phyloP scores from a whole-genome alignment of 2,113 vertebrate genomes.

The Laterallus jamaicensis region DNA sequence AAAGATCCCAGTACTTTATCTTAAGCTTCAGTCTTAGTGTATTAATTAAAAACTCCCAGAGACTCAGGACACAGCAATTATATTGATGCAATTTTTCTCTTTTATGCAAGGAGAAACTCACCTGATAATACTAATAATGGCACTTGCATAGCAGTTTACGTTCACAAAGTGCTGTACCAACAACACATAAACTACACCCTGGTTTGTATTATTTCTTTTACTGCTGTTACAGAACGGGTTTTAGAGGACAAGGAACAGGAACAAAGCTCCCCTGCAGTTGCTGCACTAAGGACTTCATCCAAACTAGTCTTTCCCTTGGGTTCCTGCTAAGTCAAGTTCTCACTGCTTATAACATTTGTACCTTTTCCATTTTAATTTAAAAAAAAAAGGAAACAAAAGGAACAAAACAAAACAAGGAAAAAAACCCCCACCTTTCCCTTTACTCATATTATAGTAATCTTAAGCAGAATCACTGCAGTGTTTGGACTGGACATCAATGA shows the following conservation, averaged over 20 bases:
- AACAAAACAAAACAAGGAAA: too few species aligned
- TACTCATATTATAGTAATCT: background rate
- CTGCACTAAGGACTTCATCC: background rate
- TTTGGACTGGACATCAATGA: background rate
- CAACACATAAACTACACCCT: background rate
- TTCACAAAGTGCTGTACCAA: background rate
- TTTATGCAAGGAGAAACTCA: conserved; percentile 36
- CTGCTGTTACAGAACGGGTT: background rate
- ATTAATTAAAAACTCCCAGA: conserved; percentile 14
- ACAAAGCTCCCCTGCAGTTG: background rate
- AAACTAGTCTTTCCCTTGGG: background rate
- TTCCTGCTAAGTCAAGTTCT: background rate
- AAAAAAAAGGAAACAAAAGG: background rate
- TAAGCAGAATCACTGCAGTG: background rate
- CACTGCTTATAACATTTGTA: background rate
- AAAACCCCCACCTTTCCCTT: accelerated
- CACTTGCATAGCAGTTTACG: background rate
- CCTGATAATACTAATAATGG: conserved; percentile 17
- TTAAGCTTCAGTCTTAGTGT: background rate
- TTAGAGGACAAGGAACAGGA: background rate
- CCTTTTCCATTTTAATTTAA: background rate
- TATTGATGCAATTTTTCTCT: conserved; percentile 15
- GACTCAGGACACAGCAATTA: background rate
- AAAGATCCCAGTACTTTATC: background rate
- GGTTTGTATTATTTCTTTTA: conserved; percentile 30